Base-by-base conservation (phyloP, 2,113 vertebrate species). In the Lycaon pictus region DNA sequence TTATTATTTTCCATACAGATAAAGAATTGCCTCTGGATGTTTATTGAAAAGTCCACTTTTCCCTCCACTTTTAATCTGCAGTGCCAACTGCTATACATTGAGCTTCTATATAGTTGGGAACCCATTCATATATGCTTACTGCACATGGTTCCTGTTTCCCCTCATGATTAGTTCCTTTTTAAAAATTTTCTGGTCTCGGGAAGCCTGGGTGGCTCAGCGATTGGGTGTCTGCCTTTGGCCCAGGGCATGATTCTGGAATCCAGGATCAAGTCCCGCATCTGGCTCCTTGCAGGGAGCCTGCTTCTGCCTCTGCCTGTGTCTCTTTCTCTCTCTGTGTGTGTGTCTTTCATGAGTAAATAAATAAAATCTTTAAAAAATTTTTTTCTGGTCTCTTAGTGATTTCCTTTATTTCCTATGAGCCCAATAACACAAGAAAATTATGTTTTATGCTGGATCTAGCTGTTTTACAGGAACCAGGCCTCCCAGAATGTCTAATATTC, bases 371-470 rank as follows among this genome's bases (percentile, higher is more conserved):
- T 7, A 43, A 43, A 43, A 43, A 43, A 43, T 1, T 43, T 43
- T 27, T 55, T 93, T 67, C 43, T 84, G 15, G 6, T 90, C 51
- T 85, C 7, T 94, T 56, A 35, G 29, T 83, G n/a, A 89, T 90
- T 69, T 92, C 17, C 15, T 62, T 74, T 86, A 83, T 56, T 96
- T 92, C 88, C 62, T 65, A 17, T 80, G 84, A 95, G 32, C 19
- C 69, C 3, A n/a, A 23, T 63, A 60, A 90, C 27, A 55, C 53
- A 94, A 86, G 13, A 92, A 77, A 76, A 93, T 58, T 67, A 67
- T 58, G 7, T 89, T 89, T 95, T 65, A 62, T 63, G 10, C 7
- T 88, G 20, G 20, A 94, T 80, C 65, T 79, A 63, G 12, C 79
- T 53, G 16, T 76, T 71, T 88, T 71, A n/a, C 7, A 56, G 32